Conservation (phyloP, 64 coral and sea anemone genomes). For the Pocillopora verrucosa region DNA sequence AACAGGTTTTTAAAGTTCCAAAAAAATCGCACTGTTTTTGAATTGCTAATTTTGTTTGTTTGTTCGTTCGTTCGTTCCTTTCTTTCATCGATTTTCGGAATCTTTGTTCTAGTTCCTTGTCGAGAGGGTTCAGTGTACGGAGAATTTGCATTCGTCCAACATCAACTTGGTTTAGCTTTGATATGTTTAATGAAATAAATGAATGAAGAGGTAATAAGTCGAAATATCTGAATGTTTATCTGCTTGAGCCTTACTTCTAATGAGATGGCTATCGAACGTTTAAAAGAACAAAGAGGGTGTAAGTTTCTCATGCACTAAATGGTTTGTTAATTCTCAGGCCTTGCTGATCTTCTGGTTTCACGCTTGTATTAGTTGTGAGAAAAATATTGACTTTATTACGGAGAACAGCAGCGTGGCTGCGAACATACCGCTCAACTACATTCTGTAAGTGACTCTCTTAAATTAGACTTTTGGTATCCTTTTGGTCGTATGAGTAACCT, state of each 20-base stretch:
- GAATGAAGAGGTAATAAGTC: no score
- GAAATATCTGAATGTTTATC: background rate
- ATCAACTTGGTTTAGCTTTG: no score
- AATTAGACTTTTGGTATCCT: background rate
- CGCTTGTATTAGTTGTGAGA: constrained; percentile 79
- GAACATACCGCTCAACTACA: constrained; percentile 98
- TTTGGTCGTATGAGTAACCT: background rate
- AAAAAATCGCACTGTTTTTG: no score
- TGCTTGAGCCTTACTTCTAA: background rate
- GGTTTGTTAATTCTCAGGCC: constrained; percentile 48
- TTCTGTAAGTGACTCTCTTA: constrained; percentile 72
- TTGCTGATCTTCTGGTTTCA: constrained; percentile 97
- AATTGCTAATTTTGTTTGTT: no score
- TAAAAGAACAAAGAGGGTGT: background rate
- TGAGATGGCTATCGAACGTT: no score
- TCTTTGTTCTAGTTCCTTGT: no score
- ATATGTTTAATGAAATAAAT: no score
- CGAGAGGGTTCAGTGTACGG: no score
- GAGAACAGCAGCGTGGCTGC: constrained; percentile 73
- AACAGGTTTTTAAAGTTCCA: no score
- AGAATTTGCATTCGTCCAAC: no score
- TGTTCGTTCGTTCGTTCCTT: no score
- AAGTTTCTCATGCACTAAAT: background rate
- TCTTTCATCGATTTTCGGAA: no score
- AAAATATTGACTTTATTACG: constrained; percentile 89